Evolutionary conservation across 2,797 vertebrate genomes (phyloP).

Genomic region (Margarornis squamiger): DNA sequence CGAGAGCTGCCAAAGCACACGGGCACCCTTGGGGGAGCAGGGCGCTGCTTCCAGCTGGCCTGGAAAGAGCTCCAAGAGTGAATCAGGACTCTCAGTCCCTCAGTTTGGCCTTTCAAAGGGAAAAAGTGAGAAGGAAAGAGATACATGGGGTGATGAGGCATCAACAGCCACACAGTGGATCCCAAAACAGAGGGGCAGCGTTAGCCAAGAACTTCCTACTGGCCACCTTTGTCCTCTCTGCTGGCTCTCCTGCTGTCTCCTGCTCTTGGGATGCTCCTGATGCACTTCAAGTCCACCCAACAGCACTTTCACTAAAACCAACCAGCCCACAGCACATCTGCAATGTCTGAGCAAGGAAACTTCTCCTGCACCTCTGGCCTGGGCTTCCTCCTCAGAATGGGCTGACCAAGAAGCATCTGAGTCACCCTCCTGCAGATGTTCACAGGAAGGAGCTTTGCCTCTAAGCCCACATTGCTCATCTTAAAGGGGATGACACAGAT

Average conservation of each 20-base stretch:
- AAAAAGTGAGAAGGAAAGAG: background rate
- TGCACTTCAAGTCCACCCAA: background rate
- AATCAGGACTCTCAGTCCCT: background rate
- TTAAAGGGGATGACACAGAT: background rate
- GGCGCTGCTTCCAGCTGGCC: conserved; percentile 9
- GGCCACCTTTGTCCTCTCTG: background rate
- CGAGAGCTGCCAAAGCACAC: background rate
- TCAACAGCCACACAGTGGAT: background rate
- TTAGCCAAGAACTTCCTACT: background rate
- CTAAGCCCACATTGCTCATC: background rate
- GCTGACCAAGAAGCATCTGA: background rate
- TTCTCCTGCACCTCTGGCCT: background rate
- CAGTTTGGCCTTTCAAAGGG: background rate
- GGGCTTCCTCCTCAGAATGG: background rate
- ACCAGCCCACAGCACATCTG: background rate
- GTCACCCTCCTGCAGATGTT: background rate
- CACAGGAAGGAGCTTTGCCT: background rate
- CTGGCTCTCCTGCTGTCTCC: background rate
- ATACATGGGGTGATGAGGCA: fast-evolving
- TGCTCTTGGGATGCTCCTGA: background rate
- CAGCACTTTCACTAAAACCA: background rate
- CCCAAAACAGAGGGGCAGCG: background rate
- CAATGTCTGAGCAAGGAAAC: background rate
- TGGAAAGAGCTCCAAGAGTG: background rate
- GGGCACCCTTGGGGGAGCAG: background rate